Base-by-base conservation (phyloP, 2,888 invertebrate species). In the Eilema sororculum region DNA sequence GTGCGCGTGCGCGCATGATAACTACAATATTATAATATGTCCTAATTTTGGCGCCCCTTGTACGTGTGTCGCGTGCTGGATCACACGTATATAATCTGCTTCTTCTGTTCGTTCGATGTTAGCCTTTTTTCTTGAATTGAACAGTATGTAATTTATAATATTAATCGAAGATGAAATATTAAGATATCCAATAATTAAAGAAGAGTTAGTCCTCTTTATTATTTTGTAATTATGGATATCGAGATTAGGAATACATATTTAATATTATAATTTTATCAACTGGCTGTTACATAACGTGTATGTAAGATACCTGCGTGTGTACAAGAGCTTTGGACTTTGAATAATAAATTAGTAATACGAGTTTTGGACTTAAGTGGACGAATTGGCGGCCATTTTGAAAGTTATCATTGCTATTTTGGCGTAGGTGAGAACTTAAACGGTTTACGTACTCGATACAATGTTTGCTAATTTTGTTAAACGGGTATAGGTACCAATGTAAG, bases 301-400 rank as follows among this genome's bases (percentile, higher is more conserved):
- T 69, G 65, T 41, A 65, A 68, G 73, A 22, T 67, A 12, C 13
- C 46, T 20, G 46, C 41, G 20, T 62, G 41, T 41, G 75, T 79
- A 77, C 76, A 78, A 79, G 72, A 84, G 76, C 79, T 75, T 57
- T 79, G 79, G 75, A 71, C 72, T 80, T 83, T 84, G 81, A 80
- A 84, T 86, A 81, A 81, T 84, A 78, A 79, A 80, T 78, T 75
- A 80, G 78, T 80, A 75, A 83, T 84, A 84, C 83, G 73, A 82
- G 83, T 87, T 88, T 88, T 82, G 84, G 83, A 82, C 75, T 76
- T 76, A 82, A 83, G 92, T 93, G 93, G 93, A 93, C 91, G 93
- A 90, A 89, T 88, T 74, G 85, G 84, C 87, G 86, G 91, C 90
- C 90, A 91, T 92, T 91, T 91, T 91, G 90, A 91, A 91, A 90